Evolutionary conservation across 2,888 invertebrate genomes (phyloP), one percentile per base, ranked within the genome.

Genomic region (Neria commutata): DNA sequence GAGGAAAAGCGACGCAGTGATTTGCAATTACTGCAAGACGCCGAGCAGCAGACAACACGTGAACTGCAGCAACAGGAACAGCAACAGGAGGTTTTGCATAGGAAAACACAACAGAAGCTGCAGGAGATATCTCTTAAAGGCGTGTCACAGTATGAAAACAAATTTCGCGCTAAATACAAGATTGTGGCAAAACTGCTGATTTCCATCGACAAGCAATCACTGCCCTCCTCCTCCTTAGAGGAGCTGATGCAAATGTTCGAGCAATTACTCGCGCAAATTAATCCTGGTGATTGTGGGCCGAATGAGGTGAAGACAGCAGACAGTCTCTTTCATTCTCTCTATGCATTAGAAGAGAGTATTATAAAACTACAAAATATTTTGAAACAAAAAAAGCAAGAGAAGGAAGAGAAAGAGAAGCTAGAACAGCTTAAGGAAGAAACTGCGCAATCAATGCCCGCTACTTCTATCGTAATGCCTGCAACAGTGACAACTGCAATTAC

Each of bases 221-320:
- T 74, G 1, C 68, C 73, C n/a, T 68, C 76, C 2, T 79, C 74
- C 47, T 66, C 67, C n/a, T 73, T 82, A 60, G 82, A 83, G 10
- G 72, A 74, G 3, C 61, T 79, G 4, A 73, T 73, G 0, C 66
- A 72, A 40, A 61, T 69, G 19, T 80, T 79, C 53, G 78, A 81
- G 21, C 72, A 75, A 47, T 60, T 80, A 1, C 72, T 79, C 3
- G 62, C 50, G 1, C 71, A 71, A 55, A 69, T 80, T 0, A 73
- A 65, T 73, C 81, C 64, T 80, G 85, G 75, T 79, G 84, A 74
- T 72, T 78, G 69, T 80, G 83, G 64, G 64, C 76, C 67, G 66
- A 84, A 85, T 8, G 87, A 87, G 71, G 83, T 86, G 1, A 83
- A 84, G 66, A 83, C 84, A 66, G 86, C 87, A n/a, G 84, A 84